Percentiles rank a stretch among this genome's conserved stretches.
These are phyloP conservation scores for Microcebus murinus DNA, from an alignment of 2,113 vertebrate genomes.

Conservation along the genomic window DNA sequence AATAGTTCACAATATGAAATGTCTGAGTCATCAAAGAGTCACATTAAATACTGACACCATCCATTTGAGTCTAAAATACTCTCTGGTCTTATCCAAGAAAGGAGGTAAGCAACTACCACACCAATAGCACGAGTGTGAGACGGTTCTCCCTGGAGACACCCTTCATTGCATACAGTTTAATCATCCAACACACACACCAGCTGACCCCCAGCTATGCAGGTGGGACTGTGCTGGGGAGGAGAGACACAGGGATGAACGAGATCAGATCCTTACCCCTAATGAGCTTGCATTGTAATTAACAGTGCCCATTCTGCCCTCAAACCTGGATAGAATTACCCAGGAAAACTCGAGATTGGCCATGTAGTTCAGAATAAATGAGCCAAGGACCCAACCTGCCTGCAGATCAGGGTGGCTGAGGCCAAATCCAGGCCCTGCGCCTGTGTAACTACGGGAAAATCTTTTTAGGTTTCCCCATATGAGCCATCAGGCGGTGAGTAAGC, in stretches of 20 bases:
- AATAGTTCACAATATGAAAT: conserved; percentile 26
- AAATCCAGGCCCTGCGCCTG: background rate
- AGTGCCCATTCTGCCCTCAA: background rate
- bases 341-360: background rate
- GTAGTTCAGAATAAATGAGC: background rate
- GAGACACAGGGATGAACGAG: background rate
- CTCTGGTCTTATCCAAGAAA: background rate
- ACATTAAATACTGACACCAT: conserved; percentile 68
- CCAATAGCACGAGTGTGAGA: accelerated
- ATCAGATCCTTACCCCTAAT: accelerated
- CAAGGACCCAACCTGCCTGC: background rate
- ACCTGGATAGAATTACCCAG: background rate
- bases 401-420: background rate
- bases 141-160: background rate
- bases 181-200: background rate
- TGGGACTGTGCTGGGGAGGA: background rate
- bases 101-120: background rate
- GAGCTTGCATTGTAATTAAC: background rate
- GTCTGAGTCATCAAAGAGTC: conserved; percentile 46
- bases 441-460: background rate
- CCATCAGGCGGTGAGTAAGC: background rate
- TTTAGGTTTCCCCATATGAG: background rate
- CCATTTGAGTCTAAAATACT: conserved; percentile 44
- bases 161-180: background rate
- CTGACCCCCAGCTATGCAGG: accelerated